Evolutionary conservation across 2,797 vertebrate species (phyloP).

Genomic region (Yasuhikotakia modesta): DNA sequence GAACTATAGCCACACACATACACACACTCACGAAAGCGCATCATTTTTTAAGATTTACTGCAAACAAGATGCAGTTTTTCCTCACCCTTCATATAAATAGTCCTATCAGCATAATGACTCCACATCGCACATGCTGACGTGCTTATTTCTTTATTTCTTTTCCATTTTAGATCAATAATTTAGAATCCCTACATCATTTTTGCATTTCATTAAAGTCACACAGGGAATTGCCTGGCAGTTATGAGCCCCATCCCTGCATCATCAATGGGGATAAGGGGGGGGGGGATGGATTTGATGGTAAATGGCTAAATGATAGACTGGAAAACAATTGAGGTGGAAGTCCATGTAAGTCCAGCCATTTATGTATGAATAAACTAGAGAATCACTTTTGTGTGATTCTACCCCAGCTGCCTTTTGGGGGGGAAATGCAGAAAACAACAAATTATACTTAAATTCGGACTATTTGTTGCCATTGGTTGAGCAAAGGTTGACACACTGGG

Average conservation of each 20-base stretch:
- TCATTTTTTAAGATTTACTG: slow-evolving; percentile 40
- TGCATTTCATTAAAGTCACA: slow-evolving; percentile 41
- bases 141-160: slow-evolving; percentile 51
- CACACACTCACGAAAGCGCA: slow-evolving; percentile 29
- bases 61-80: slow-evolving; percentile 46
- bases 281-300: background rate
- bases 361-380: background rate
- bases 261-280: background rate
- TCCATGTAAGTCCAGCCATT: background rate
- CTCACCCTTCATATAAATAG: slow-evolving; percentile 39
- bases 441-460: too few relatives aligned
- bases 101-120: slow-evolving; percentile 45
- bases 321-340: background rate
- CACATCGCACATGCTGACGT: slow-evolving; percentile 41
- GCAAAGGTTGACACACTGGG: too few relatives aligned
- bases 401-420: background rate
- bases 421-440: too few relatives aligned
- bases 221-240: slow-evolving; percentile 11
- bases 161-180: slow-evolving; percentile 50
- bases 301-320: background rate
- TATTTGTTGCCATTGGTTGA: too few relatives aligned
- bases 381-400: background rate
- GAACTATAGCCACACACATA: slow-evolving; percentile 57
- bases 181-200: slow-evolving; percentile 27
- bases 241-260: slow-evolving; percentile 13